phyloP scores from a whole-genome alignment of 2,113 vertebrate species.

The Macaca fascicularis region T2T-MFA8v1.1 NC_088377.1:191852501-191853000 shows the following conservation, averaged over 20 bases:
- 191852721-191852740: background rate
- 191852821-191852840: background rate
- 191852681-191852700: background rate
- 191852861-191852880: background rate
- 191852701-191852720: background rate
- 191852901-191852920: background rate
- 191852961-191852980: background rate
- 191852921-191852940: background rate
- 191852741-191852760: background rate
- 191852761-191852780: background rate
- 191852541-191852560: background rate
- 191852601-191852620: background rate
- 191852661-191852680: background rate
- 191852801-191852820: background rate
- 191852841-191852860: background rate
- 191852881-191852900: background rate
- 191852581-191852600: background rate
- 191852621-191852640: background rate
- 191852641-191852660: background rate
- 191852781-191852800: background rate
- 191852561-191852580: background rate
- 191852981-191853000: background rate
- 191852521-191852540: background rate
- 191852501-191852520: background rate
- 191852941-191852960: background rate